Evolutionary conservation across 1,140 invertebrate genomes (phyloP).

Genomic region (Hylyphantes graminicola): DNA sequence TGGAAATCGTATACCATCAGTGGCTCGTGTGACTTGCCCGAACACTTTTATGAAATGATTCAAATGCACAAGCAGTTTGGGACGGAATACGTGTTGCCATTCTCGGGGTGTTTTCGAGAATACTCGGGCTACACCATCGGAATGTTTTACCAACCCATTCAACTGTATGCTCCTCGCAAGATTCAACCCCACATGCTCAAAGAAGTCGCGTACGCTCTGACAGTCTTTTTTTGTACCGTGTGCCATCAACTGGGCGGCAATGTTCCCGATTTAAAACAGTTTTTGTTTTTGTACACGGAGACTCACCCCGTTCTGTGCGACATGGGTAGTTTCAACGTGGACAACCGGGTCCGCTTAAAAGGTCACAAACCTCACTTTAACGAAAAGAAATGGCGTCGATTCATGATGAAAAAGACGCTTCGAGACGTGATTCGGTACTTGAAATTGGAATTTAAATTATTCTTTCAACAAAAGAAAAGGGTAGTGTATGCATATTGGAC

Average conservation of each 20-base stretch:
- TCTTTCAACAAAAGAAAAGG: slow-evolving; percentile 4
- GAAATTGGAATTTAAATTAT: neutral
- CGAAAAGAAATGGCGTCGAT: slow-evolving; percentile 6
- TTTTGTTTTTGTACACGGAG: slow-evolving; percentile 14
- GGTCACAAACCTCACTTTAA: neutral
- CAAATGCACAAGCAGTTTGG: neutral
- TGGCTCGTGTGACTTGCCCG: slow-evolving; percentile 20
- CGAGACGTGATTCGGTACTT: slow-evolving; percentile 9
- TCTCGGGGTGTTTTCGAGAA: slow-evolving; percentile 12
- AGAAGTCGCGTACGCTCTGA: neutral
- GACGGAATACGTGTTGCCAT: neutral
- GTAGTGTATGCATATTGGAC: neutral
- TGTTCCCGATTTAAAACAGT: neutral
- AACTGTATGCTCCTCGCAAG: neutral
- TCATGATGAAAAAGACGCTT: neutral
- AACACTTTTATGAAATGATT: neutral
- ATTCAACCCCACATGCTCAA: neutral
- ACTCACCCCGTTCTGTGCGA: slow-evolving; percentile 8
- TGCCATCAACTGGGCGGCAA: neutral
- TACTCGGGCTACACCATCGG: slow-evolving; percentile 18
- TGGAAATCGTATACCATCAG: slow-evolving; percentile 4
- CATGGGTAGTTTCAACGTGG: neutral
- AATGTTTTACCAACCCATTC: neutral
- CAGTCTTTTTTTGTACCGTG: neutral
- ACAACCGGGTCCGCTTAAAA: neutral